Evolutionary conservation across 2,113 vertebrate species (phyloP).

Genomic region (Tonatia bakeri): DNA sequence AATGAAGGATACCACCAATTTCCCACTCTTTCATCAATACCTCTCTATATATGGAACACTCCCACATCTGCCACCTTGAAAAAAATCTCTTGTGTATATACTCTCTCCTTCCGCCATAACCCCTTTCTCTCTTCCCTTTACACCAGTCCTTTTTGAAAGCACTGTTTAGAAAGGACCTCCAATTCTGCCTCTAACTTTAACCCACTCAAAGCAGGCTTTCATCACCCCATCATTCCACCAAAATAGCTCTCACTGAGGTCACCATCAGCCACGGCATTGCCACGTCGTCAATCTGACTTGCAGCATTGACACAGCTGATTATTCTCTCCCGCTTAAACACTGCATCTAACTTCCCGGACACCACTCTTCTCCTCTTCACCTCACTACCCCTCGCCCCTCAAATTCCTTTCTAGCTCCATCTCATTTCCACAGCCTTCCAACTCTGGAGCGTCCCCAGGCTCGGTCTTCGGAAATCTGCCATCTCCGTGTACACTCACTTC

Average conservation of each 20-base stretch:
- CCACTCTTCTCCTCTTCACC: not conserved
- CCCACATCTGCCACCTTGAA: not conserved
- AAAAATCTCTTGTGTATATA: not conserved
- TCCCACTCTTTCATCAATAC: not conserved
- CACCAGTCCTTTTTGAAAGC: not conserved
- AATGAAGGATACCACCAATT: not conserved
- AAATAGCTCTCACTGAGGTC: slow-evolving; percentile 10
- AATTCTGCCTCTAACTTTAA: not conserved
- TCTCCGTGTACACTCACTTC: not conserved
- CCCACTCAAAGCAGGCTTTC: not conserved
- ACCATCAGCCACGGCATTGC: not conserved
- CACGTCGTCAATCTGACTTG: not conserved
- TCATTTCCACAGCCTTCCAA: not conserved
- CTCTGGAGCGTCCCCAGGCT: not conserved
- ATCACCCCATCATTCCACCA: not conserved
- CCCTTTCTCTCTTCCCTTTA: not conserved
- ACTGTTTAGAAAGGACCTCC: not conserved
- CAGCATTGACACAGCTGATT: not conserved
- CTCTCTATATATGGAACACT: not conserved
- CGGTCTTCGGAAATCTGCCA: not conserved
- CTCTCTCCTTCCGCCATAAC: not conserved
- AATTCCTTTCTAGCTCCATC: not conserved
- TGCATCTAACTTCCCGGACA: not conserved
- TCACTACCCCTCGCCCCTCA: not conserved
- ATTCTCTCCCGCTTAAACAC: not conserved